phyloP scores from a whole-genome alignment of 2,797 vertebrate genomes.

The Poecilia gillii region DNA sequence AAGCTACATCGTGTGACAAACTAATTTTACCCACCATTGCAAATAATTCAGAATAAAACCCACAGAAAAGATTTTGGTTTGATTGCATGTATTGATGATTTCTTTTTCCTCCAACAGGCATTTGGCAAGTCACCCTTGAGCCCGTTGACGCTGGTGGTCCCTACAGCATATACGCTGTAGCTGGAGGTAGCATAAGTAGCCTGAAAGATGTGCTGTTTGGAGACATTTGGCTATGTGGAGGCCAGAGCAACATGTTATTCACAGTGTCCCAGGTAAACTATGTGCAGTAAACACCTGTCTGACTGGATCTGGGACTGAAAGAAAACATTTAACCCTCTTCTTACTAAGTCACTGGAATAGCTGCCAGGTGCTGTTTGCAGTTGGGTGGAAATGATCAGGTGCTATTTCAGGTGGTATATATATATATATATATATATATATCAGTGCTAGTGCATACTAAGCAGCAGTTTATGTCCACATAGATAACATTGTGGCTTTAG shows the following conservation, averaged over 20 bases:
- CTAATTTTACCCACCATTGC: background rate
- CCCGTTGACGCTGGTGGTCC: slow-evolving; percentile 86
- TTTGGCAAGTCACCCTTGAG: slow-evolving; percentile 84
- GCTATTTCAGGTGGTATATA: background rate
- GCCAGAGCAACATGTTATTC: slow-evolving; percentile 97
- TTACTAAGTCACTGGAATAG: background rate
- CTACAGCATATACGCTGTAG: slow-evolving; percentile 75
- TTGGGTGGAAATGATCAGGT: too few relatives aligned
- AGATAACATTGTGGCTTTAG: background rate
- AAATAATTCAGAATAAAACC: background rate
- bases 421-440: too few relatives aligned
- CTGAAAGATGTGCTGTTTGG: slow-evolving; percentile 89
- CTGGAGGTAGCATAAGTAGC: slow-evolving; percentile 18
- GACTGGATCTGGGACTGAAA: background rate
- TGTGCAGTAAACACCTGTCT: background rate
- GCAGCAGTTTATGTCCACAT: background rate
- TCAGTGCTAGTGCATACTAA: background rate
- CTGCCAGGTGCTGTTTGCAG: background rate
- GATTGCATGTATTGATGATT: background rate
- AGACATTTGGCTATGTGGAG: slow-evolving; percentile 93
- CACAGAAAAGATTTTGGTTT: background rate
- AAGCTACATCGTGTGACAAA: background rate
- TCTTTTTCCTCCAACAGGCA: slow-evolving; percentile 43
- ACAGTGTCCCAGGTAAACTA: slow-evolving; percentile 79
- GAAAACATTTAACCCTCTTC: background rate